Base-by-base conservation (phyloP, 2,113 vertebrate species). In the Colistium nudipinnis region DNA sequence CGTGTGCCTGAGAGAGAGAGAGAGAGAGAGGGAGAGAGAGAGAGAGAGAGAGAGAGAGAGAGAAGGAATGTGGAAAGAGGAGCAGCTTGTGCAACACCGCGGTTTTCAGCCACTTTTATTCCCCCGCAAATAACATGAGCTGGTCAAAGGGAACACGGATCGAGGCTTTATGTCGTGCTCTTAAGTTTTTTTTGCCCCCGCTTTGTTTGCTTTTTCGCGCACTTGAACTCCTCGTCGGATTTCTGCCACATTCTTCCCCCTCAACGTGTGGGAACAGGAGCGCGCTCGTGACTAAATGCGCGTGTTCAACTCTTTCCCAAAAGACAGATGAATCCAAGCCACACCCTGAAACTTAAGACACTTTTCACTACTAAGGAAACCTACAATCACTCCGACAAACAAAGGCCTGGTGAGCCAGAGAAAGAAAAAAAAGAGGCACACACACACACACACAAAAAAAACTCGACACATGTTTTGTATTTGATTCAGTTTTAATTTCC, bases 1-100 rank as follows among this genome's bases (percentile, higher is more conserved):
- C 92, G 92, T 93, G 87, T 90, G 87, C 85, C 70, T 81, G 74
- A 64, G 85, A 84, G 83, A 83, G 82, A 55, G 88, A 84, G 87
- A 91, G 88, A 89, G 87, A 81, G 80, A 35, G 76, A 62, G 84
- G 85, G 80, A 83, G 87, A 77, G 79, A n/a, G n/a, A n/a, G n/a
- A n/a, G n/a, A n/a, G n/a, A n/a, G n/a, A n/a, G n/a, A n/a, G n/a
- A n/a, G n/a, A n/a, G n/a, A n/a, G n/a, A n/a, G n/a, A n/a, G 83
- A 83, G 82, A 55, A 89, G 86, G 87, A 91, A 89, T 90, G 87
- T 83, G 80, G 38, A 78, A 62, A 86, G 85, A 82, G 85, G 87
- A 77, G 79, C 83, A 85, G 83, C 82, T 85, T 81, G 33, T 72
- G 77, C 76, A 83, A 62, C 73, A 25, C 48, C 8, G 43, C 35